Conservation (phyloP, 2,797 vertebrate genomes). For the Alauda arvensis region DNA sequence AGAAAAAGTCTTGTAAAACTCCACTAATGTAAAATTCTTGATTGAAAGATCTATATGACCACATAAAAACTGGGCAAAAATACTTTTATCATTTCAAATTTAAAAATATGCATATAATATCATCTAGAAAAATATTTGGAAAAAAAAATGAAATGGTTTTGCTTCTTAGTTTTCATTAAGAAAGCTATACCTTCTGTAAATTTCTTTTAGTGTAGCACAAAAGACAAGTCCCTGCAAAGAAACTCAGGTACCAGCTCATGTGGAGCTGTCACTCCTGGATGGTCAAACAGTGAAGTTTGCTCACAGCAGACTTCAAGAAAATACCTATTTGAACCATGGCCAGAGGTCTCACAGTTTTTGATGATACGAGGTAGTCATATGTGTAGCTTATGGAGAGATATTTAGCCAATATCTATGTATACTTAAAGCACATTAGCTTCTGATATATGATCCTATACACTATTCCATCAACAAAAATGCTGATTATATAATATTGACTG, state of each 20-base stretch:
- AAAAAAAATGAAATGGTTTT: background rate
- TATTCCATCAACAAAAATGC: background rate
- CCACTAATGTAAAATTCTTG: background rate
- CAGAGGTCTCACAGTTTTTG: background rate
- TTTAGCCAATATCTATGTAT: background rate
- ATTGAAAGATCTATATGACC: background rate
- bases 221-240: background rate
- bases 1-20: background rate
- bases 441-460: background rate
- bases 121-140: background rate
- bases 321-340: background rate
- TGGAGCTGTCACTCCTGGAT: background rate
- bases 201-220: background rate
- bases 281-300: no score
- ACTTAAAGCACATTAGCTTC: background rate
- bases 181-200: background rate
- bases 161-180: background rate
- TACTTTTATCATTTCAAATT: background rate
- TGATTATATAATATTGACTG: background rate
- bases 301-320: background rate
- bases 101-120: background rate
- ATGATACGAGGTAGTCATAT: background rate
- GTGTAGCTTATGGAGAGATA: background rate
- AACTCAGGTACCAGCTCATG: background rate
- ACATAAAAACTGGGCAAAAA: background rate